These are phyloP conservation scores for Gastrophysa polygoni DNA, from an alignment of 2,888 invertebrate species.

Conservation along the genomic window DNA sequence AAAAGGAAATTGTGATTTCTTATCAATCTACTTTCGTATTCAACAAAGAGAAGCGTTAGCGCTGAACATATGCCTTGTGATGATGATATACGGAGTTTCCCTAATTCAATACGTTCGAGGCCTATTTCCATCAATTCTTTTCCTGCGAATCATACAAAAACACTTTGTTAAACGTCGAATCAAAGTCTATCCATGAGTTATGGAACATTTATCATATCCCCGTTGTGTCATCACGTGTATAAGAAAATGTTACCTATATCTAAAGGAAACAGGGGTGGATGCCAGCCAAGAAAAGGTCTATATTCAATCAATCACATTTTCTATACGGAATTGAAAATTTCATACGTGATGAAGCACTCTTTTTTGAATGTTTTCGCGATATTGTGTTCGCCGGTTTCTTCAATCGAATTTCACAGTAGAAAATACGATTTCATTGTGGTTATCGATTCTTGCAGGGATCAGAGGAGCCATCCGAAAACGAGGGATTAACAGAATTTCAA, in stretches of 20 bases:
- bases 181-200: conserved; percentile 53
- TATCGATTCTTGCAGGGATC: not conserved
- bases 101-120: not conserved
- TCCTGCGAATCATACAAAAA: conserved; percentile 21
- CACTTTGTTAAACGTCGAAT: conserved; percentile 54
- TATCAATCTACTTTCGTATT: no score
- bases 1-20: no score
- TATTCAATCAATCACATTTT: conserved; percentile 53
- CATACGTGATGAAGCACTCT: conserved; percentile 50
- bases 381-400: conserved; percentile 32
- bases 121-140: conserved; percentile 17
- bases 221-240: conserved; percentile 49
- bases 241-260: conserved; percentile 44
- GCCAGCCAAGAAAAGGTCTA: conserved; percentile 38
- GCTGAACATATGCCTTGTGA: no score
- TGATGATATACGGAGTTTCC: no score
- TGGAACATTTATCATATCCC: conserved; percentile 53
- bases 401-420: conserved; percentile 22
- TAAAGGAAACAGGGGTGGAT: conserved; percentile 33
- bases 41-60: no score
- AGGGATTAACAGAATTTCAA: no score
- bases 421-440: not conserved
- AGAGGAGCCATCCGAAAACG: not conserved
- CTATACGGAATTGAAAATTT: conserved; percentile 53
- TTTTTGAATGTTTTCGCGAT: conserved; percentile 38